Percentiles rank a stretch among this genome's conserved stretches.
Evolutionary conservation across 2,888 invertebrate species (phyloP).

Genomic region (Phragmatobia fuliginosa): DNA sequence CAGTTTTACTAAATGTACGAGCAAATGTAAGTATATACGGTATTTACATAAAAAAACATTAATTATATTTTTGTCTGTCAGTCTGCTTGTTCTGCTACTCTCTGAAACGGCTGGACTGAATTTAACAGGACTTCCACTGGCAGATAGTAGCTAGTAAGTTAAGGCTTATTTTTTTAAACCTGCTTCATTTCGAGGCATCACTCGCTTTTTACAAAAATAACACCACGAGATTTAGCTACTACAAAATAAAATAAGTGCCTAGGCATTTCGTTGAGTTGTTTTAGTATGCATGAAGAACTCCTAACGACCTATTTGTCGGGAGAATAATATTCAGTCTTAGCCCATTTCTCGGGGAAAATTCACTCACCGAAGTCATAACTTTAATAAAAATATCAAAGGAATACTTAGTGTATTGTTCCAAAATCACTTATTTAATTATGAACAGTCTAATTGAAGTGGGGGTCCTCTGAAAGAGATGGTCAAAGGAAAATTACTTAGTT

Average conservation of each 20-base stretch:
- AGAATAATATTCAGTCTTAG: slow-evolving; percentile 13
- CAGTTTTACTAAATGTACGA: no score
- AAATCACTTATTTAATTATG: slow-evolving; percentile 11
- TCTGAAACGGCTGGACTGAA: no score
- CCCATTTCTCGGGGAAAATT: not conserved
- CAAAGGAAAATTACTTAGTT: not conserved
- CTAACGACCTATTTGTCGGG: not conserved
- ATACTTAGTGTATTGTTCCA: slow-evolving; percentile 3
- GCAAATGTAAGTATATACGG: no score
- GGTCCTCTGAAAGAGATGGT: not conserved
- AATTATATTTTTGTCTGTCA: no score
- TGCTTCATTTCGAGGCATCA: no score
- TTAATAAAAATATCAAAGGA: slow-evolving; percentile 8
- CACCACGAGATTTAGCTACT: no score
- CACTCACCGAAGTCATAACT: not conserved
- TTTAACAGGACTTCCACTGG: no score
- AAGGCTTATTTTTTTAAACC: no score
- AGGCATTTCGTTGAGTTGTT: slow-evolving; percentile 5
- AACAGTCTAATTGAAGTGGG: slow-evolving; percentile 12
- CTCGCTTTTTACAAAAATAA: no score
- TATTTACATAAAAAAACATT: no score
- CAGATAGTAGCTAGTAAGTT: no score
- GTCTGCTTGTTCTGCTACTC: no score
- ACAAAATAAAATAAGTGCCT: not conserved
- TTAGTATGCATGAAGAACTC: slow-evolving; percentile 15